phyloP scores from a whole-genome alignment of 2,797 vertebrate genomes.

The Dermochelys coriacea region DNA sequence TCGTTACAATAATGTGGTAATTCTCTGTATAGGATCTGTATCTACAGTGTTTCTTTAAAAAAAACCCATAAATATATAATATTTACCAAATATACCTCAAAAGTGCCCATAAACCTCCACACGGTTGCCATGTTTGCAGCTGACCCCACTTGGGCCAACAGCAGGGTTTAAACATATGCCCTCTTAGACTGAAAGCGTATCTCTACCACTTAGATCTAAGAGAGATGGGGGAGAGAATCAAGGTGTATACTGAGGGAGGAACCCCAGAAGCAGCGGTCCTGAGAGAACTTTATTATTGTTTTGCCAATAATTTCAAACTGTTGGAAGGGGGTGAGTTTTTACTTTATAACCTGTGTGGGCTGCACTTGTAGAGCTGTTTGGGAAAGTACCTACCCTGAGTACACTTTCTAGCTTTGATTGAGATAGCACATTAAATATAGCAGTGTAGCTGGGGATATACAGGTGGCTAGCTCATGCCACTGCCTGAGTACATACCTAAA shows the following conservation, averaged over 20 bases:
- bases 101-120: background rate
- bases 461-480: too few relatives aligned
- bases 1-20: background rate
- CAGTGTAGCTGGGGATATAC: too few relatives aligned
- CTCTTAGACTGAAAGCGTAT: background rate
- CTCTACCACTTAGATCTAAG: background rate
- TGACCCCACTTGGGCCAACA: background rate
- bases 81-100: background rate
- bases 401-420: too few relatives aligned
- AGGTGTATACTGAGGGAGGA: background rate
- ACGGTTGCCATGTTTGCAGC: background rate
- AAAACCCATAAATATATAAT: background rate
- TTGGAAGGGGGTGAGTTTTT: background rate
- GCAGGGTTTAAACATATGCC: background rate
- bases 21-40: background rate
- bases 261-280: background rate
- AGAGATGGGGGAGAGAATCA: background rate
- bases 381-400: background rate
- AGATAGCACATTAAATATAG: too few relatives aligned
- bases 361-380: background rate
- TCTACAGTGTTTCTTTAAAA: background rate
- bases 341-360: background rate
- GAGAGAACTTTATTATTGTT: background rate
- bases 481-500: too few relatives aligned
- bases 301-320: background rate